Evolutionary conservation across 2,113 vertebrate species (phyloP).

Genomic region (Rhinolophus ferrumequinum): DNA sequence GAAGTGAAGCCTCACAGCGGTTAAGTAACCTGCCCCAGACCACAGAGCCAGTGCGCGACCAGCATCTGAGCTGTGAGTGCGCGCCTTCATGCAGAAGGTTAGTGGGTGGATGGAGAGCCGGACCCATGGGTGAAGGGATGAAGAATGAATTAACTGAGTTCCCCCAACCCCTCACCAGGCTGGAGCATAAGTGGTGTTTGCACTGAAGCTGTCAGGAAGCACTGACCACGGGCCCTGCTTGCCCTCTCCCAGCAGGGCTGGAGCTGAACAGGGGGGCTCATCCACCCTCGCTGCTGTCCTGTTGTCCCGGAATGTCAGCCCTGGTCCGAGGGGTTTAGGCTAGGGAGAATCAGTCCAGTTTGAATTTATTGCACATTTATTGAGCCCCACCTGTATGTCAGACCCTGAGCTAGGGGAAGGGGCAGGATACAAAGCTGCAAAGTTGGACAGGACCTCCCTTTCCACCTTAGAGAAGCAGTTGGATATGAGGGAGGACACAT

Average conservation of each 20-base stretch:
- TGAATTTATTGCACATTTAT: neutral
- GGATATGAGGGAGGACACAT: neutral
- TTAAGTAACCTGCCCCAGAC: neutral
- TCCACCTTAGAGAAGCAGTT: neutral
- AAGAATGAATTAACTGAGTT: neutral
- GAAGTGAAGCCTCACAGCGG: neutral
- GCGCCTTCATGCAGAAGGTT: neutral
- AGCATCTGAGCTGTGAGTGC: neutral
- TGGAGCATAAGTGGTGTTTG: neutral
- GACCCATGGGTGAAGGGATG: neutral
- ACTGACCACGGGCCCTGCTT: neutral
- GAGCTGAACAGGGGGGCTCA: neutral
- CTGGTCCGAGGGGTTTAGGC: neutral
- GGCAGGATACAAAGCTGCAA: neutral
- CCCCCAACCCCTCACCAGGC: neutral
- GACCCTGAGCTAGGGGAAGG: neutral
- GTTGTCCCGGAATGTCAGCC: neutral
- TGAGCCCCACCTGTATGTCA: neutral
- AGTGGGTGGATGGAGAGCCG: neutral
- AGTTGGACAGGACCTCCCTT: neutral
- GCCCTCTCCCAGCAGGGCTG: neutral
- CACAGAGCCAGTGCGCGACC: neutral
- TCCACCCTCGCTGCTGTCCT: accelerated
- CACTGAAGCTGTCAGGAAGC: neutral
- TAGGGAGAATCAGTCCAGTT: neutral